phyloP scores from a whole-genome alignment of 2,888 invertebrate species.

The Panopea generosa region DNA sequence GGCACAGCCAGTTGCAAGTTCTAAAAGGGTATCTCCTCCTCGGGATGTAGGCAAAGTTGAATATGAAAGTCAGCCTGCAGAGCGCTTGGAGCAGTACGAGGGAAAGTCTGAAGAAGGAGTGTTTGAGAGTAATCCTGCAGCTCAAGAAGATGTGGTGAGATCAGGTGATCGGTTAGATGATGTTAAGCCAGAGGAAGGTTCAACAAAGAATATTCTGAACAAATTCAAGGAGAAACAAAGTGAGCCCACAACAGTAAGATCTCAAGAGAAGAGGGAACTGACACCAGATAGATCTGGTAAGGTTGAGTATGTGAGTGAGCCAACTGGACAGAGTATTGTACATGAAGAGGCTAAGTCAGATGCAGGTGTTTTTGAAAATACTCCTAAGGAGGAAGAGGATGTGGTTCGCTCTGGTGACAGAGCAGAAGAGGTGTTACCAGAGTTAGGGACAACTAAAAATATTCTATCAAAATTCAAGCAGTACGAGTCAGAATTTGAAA shows the following conservation, averaged over 20 bases:
- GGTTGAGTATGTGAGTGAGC: constrained; percentile 80
- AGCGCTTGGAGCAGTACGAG: constrained; percentile 63
- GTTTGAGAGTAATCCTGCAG: constrained; percentile 76
- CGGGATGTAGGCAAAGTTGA: constrained; percentile 64
- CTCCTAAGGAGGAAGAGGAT: constrained; percentile 70
- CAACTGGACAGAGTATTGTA: constrained; percentile 67
- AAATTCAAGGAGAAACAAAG: constrained; percentile 93
- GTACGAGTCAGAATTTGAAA: constrained; percentile 68
- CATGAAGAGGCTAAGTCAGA: constrained; percentile 74
- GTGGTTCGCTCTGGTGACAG: constrained; percentile 72
- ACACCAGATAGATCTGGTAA: constrained; percentile 76
- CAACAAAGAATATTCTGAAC: constrained; percentile 92
- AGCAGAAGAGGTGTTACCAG: constrained; percentile 72
- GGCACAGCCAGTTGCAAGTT: constrained; percentile 37
- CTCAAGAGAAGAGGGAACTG: constrained; percentile 67
- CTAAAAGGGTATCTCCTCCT: constrained; percentile 69
- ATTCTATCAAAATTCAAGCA: constrained; percentile 77
- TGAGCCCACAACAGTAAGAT: constrained; percentile 34
- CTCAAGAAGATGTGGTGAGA: constrained; percentile 70
- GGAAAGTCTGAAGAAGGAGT: constrained; percentile 75
- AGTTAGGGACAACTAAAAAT: constrained; percentile 73
- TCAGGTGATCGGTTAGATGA: constrained; percentile 68
- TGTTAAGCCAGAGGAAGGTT: constrained; percentile 88
- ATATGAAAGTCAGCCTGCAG: constrained; percentile 70
- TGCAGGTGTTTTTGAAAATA: constrained; percentile 77